A percentile compares a stretch with the other conserved stretches of the same genome.
These are phyloP conservation scores for Vollenhovia emeryi DNA, from an alignment of 1,140 invertebrate genomes.

Conservation along the genomic window DNA sequence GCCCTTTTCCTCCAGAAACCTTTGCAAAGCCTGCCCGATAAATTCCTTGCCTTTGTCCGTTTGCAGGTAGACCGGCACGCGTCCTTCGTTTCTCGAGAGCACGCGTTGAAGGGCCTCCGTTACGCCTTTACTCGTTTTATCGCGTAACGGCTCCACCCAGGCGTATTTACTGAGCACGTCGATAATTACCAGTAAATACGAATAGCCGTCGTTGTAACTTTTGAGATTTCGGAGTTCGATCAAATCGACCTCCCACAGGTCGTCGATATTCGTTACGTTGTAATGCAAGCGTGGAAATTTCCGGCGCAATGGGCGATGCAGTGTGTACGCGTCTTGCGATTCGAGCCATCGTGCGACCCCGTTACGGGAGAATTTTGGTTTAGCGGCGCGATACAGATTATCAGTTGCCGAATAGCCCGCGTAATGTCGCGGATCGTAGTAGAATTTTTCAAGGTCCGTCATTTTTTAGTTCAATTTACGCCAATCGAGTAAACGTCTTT, in stretches of 20 bases:
- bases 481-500: neutral
- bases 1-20: too few species aligned
- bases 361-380: neutral
- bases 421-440: neutral
- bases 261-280: neutral
- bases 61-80: neutral
- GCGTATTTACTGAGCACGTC: neutral
- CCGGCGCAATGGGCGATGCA: neutral
- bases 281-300: neutral
- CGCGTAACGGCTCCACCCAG: neutral
- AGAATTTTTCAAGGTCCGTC: neutral
- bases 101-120: neutral
- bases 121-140: neutral
- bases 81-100: neutral
- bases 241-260: neutral
- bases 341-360: neutral
- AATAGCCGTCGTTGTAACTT: too few species aligned
- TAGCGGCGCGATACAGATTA: neutral
- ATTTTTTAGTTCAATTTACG: neutral
- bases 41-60: neutral
- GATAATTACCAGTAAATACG: neutral
- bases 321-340: neutral
- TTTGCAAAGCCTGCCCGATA: neutral
- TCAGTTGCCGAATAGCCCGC: neutral
- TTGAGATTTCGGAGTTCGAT: neutral